Evolutionary conservation across 2,888 invertebrate genomes (phyloP), one percentile per base, ranked within the genome.

Genomic region (Carpatolechia fugitivella): DNA sequence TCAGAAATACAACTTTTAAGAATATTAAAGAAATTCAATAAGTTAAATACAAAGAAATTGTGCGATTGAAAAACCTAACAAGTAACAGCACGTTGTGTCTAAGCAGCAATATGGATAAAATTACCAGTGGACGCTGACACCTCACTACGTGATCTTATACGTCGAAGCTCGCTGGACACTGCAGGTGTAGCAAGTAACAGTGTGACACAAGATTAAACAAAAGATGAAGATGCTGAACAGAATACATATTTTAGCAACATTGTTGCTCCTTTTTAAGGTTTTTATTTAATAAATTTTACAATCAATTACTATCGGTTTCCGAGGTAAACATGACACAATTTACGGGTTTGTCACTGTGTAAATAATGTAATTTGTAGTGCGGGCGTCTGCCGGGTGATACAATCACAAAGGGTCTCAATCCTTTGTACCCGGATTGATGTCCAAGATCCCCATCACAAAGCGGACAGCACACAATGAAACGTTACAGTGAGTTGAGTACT

Each of bases 381-480:
- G 24, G 44, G 44, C 47, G 72, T n/a, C n/a, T n/a, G n/a, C 76
- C 24, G 6, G 5, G 44, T 36, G 73, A 77, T 77, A 76, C 70
- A 69, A 77, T 74, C 70, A 73, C 76, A 76, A 77, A 78, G 78
- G 68, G 71, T 71, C 62, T 60, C 58, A 63, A 66, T 69, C 78
- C 78, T 82, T 85, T 84, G 80, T 81, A 60, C 64, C 60, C 66
- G 68, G 60, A 78, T 76, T 78, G 75, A 77, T 79, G 74, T 73
- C 70, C 66, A 76, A 78, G 83, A 85, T 82, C 73, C 66, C 71
- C 71, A 79, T 85, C 82, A 82, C 85, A 87, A 86, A 85, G 80
- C 75, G 70, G 64, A 60, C 3, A 10, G 18, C 64, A 57, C 73
- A 71, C 72, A 77, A 75, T 68, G 68, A 56, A 61, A 56, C 69